These are phyloP conservation scores for Cichlasoma orientale DNA, from an alignment of 2,797 vertebrate species.

Conservation along the genomic window DNA sequence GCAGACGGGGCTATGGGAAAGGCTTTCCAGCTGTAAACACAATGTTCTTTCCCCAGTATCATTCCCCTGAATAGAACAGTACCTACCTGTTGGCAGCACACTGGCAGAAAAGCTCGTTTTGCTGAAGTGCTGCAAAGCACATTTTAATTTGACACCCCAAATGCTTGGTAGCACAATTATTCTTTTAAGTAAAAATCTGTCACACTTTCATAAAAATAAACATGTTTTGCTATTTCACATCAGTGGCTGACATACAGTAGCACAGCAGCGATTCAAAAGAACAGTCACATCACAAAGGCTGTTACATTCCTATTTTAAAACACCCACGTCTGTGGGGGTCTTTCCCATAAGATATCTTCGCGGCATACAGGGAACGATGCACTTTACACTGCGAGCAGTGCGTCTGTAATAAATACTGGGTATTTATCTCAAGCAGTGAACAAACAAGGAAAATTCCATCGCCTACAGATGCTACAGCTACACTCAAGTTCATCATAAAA, in stretches of 20 bases:
- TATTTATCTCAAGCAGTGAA: conserved; percentile 34
- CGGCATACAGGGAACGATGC: conserved; percentile 25
- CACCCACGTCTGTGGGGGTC: conserved; percentile 26
- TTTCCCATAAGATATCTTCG: conserved; percentile 27
- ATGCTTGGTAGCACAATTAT: conserved; percentile 47
- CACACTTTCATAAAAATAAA: conserved; percentile 35
- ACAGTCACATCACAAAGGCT: conserved; percentile 27
- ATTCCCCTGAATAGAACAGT: conserved; percentile 43
- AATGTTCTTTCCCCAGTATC: conserved; percentile 48
- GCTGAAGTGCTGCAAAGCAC: conserved; percentile 44
- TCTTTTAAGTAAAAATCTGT: conserved; percentile 54
- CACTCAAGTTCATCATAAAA: conserved; percentile 28
- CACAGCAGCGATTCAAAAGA: conserved; percentile 44
- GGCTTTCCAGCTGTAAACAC: conserved; percentile 50
- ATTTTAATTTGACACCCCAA: conserved; percentile 54
- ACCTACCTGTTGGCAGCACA: conserved; percentile 61
- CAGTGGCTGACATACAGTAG: conserved; percentile 23
- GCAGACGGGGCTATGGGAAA: conserved; percentile 23
- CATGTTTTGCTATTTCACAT: conserved; percentile 28
- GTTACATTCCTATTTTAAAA: conserved; percentile 33
- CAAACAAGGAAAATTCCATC: conserved; percentile 29
- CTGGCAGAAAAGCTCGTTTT: conserved; percentile 42
- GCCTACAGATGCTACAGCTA: conserved; percentile 13
- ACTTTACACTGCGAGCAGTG: conserved; percentile 39
- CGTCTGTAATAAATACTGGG: conserved; percentile 38